Percentiles rank a stretch among this genome's conserved stretches.
Conservation (phyloP, 2,797 vertebrate genomes). For the Pipistrellus pygmaeus region DNA sequence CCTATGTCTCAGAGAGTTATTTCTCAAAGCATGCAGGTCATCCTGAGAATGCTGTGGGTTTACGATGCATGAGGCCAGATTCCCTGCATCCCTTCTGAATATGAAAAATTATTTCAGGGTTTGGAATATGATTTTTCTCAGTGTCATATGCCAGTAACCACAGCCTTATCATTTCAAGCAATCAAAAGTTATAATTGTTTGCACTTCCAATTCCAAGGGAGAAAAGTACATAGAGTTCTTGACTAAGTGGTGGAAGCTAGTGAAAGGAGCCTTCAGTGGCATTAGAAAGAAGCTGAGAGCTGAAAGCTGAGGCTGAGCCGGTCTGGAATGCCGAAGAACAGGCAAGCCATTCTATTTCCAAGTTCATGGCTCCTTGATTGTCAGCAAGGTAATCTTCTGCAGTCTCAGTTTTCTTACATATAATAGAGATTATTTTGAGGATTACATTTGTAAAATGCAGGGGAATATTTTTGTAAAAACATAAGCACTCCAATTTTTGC, state of each 20-base stretch:
- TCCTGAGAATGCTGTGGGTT: background rate
- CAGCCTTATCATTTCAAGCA: conserved; percentile 71
- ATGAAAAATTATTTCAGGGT: conserved; percentile 51
- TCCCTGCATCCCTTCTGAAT: background rate
- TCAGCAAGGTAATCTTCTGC: background rate
- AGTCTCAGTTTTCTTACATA: background rate
- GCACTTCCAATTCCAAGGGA: conserved; percentile 65
- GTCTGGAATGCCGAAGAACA: background rate
- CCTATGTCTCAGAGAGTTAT: background rate
- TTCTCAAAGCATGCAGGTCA: background rate
- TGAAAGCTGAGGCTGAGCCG: background rate
- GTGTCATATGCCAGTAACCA: conserved; percentile 53
- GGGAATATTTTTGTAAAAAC: background rate
- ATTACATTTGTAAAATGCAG: background rate
- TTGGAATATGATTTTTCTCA: conserved; percentile 64
- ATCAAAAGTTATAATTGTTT: conserved; percentile 74
- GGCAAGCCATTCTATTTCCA: background rate
- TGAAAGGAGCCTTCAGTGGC: background rate
- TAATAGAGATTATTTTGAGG: background rate
- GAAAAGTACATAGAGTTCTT: conserved; percentile 57
- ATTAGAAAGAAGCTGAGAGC: background rate
- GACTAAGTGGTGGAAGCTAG: background rate
- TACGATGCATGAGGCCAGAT: background rate
- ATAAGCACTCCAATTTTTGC: background rate
- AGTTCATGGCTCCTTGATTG: background rate